phyloP scores from a whole-genome alignment of 2,797 vertebrate genomes.

The Synaphobranchus kaupii region DNA sequence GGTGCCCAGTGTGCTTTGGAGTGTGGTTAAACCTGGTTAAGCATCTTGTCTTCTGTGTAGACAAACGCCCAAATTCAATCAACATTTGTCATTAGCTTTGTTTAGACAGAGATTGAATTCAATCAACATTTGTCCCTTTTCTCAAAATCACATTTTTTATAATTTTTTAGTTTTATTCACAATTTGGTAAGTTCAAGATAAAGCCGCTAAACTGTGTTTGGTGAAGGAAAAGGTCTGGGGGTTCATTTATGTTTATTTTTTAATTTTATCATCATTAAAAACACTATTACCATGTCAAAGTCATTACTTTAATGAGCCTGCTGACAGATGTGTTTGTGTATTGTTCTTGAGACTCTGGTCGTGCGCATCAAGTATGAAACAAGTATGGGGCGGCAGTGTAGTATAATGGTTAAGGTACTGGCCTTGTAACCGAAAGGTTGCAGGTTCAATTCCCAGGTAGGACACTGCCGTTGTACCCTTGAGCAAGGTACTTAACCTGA shows the following conservation, averaged over 20 bases:
- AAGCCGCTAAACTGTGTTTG: too few relatives aligned
- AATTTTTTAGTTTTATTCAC: too few relatives aligned
- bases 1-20: not conserved
- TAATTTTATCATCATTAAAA: constrained; percentile 1
- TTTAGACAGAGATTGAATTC: not conserved
- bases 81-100: not conserved
- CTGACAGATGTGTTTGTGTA: constrained; percentile 43
- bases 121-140: not conserved
- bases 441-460: too few relatives aligned
- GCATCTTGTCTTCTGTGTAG: not conserved
- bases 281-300: constrained; percentile 23
- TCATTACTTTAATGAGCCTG: constrained; percentile 39
- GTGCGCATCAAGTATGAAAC: not conserved
- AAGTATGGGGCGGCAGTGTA: too few relatives aligned
- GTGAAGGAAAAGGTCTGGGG: not conserved
- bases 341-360: constrained; percentile 33
- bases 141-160: too few relatives aligned
- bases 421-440: too few relatives aligned
- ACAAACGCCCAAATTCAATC: not conserved
- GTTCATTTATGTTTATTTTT: constrained; percentile 14
- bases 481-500: too few relatives aligned
- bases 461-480: too few relatives aligned
- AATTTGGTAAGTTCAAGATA: too few relatives aligned
- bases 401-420: too few relatives aligned
- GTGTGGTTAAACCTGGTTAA: not conserved